Base-by-base conservation (phyloP, 1,140 invertebrate species). In the Lasaia peninsularis region DNA sequence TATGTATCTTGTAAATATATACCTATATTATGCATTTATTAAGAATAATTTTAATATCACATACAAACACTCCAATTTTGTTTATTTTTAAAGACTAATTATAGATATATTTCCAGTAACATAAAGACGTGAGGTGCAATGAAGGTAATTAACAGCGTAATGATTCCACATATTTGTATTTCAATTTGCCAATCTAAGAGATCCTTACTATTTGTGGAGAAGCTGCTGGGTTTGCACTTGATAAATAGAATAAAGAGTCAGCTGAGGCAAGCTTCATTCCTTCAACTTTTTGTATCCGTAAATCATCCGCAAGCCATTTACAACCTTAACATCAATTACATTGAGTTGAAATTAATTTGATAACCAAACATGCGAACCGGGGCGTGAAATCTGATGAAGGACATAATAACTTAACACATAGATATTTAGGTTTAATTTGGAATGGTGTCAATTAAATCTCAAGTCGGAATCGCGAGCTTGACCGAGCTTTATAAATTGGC, bases 181-280 rank as follows among this genome's bases (percentile, higher is more conserved):
- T 62, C 21, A 67, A 71, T 69, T 67, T 62, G 63, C 65, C 68
- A 67, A 68, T 71, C 59, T 63, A 62, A 55, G 35, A 60, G 49
- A 59, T 57, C 34, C 51, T 34, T 40, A 69, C 60, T 72, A 70
- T 67, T 69, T 60, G 59, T 62, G 65, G 62, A 52, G 52, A 71
- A 65, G 63, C 59, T 67, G 67, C 64, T 67, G 58, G 62, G 59
- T 67, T 69, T 56, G 65, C 52, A 61, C 60, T 60, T 21, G 62
- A 59, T 70, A 79, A 79, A 79, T 79, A 79, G 69, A 73, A 74
- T 71, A 74, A 73, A 74, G 61, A 66, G 57, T 66, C 62, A 58
- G 60, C 63, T 67, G 73, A 73, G 68, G 74, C 75, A 68, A 76
- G 67, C 69, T 64, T 80, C 71, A 76, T 76, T 78, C 75, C 70